Evolutionary conservation across 2,888 invertebrate genomes (phyloP).

Genomic region (Dioctria linearis): DNA sequence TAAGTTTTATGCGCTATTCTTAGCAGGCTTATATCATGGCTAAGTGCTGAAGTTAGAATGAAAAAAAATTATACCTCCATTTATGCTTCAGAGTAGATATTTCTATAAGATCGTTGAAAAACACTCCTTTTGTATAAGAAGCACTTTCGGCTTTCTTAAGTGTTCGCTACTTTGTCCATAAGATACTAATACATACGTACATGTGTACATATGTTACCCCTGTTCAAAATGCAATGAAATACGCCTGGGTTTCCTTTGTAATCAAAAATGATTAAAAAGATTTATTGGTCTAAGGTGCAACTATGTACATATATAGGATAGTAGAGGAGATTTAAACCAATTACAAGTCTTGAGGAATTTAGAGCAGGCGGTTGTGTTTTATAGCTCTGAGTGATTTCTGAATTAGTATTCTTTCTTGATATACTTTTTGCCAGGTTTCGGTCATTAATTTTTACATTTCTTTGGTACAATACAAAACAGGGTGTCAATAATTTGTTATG

Average conservation of each 20-base stretch:
- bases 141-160: conserved; percentile 14
- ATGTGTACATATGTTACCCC: conserved; percentile 9
- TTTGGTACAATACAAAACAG: conserved; percentile 6
- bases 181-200: too few relatives aligned
- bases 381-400: background rate
- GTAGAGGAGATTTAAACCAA: background rate
- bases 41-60: background rate
- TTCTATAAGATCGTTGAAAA: conserved; percentile 17
- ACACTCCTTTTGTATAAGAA: background rate
- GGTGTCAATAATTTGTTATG: conserved; percentile 34
- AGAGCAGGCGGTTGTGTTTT: conserved; percentile 21
- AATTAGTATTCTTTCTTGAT: background rate
- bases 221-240: conserved; percentile 27
- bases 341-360: conserved; percentile 15
- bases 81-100: background rate
- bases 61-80: background rate
- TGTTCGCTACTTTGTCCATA: background rate
- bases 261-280: conserved; percentile 11
- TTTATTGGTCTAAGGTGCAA: conserved; percentile 48
- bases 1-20: conserved; percentile 21
- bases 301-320: conserved; percentile 28
- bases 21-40: conserved; percentile 12
- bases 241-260: conserved; percentile 4
- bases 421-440: background rate
- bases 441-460: background rate